These are phyloP conservation scores for Semaprochilodus insignis DNA, from an alignment of 2,797 vertebrate species.

Conservation along the genomic window DNA sequence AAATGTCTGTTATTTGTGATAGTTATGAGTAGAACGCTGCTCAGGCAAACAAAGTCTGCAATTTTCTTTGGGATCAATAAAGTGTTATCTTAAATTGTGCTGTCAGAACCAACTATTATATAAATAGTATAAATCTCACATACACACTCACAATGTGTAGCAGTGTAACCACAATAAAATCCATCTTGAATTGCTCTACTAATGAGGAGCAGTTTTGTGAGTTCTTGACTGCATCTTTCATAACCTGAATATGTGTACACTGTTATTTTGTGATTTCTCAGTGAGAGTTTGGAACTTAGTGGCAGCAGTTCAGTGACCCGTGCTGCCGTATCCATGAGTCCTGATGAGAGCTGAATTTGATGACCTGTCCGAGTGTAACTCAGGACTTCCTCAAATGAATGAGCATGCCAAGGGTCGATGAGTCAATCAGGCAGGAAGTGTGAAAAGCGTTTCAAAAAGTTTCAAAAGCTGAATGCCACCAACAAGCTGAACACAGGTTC, in stretches of 20 bases:
- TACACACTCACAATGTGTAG: no score
- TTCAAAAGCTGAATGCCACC: constrained; percentile 7
- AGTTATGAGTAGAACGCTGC: no score
- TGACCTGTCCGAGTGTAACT: constrained; percentile 37
- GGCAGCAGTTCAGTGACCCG: background rate
- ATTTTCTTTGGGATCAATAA: no score
- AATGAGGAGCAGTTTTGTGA: background rate
- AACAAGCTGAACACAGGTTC: constrained; percentile 40
- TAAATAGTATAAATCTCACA: no score
- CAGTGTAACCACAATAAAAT: no score
- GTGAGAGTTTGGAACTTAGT: background rate
- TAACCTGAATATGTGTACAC: background rate
- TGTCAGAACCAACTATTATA: no score
- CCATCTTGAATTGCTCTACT: background rate
- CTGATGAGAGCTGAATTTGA: constrained; percentile 18
- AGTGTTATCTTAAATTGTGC: no score
- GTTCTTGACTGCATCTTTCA: background rate
- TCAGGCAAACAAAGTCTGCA: no score
- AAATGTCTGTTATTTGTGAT: no score
- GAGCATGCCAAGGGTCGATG: constrained; percentile 14
- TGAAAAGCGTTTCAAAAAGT: constrained; percentile 6
- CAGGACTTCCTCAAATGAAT: constrained; percentile 9
- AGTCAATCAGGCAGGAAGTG: constrained; percentile 11
- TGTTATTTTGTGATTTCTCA: background rate
- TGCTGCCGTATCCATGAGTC: constrained; percentile 14